A percentile compares a stretch with the other conserved stretches of the same genome.
These are phyloP conservation scores for Heliconius hortense DNA, from an alignment of 2,888 invertebrate genomes.

Conservation along the genomic window DNA sequence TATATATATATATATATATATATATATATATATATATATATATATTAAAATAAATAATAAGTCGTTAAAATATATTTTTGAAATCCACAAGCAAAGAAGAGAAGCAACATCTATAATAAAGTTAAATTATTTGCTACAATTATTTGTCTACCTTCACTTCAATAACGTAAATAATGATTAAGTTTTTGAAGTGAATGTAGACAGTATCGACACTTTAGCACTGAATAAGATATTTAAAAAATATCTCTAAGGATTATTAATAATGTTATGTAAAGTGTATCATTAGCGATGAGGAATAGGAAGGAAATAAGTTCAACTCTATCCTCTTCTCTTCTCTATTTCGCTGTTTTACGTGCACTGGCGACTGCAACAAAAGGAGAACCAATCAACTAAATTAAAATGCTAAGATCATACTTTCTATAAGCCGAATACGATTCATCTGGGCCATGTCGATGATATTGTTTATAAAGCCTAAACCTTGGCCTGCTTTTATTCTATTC, in stretches of 20 bases:
- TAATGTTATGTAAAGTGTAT: background rate
- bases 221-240: background rate
- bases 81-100: too few species aligned
- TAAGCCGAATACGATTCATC: background rate
- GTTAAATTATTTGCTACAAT: background rate
- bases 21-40: too few species aligned
- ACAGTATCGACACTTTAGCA: background rate
- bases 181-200: background rate
- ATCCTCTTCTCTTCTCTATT: background rate
- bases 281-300: background rate
- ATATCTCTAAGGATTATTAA: background rate
- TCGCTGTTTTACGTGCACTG: background rate
- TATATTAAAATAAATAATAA: too few species aligned
- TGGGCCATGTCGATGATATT: slow-evolving; percentile 3
- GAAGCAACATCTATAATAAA: background rate
- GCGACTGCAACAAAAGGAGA: background rate
- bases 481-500: slow-evolving; percentile 20
- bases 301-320: background rate
- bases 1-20: too few species aligned
- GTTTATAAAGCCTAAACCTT: slow-evolving; percentile 19
- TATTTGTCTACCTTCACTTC: too few species aligned
- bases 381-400: background rate
- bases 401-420: background rate
- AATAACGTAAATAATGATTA: too few species aligned
- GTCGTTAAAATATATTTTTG: too few species aligned